These are phyloP conservation scores for Allygus modestus DNA, from an alignment of 2,888 invertebrate genomes.

Conservation along the genomic window DNA sequence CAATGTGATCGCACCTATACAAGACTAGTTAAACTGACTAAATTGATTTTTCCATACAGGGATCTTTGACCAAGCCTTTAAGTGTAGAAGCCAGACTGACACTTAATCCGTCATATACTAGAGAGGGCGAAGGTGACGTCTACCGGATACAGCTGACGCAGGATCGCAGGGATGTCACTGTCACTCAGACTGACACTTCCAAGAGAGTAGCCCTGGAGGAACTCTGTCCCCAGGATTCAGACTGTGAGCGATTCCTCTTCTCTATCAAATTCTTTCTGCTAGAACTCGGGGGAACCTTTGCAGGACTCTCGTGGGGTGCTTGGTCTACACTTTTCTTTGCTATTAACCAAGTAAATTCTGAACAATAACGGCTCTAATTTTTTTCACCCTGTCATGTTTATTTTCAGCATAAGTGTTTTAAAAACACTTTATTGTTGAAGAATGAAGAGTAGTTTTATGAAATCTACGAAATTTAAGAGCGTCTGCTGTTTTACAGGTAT, in stretches of 20 bases:
- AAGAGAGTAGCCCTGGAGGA: slow-evolving; percentile 7
- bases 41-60: no score
- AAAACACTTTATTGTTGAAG: no score
- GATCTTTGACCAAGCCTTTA: neutral
- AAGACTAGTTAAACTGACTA: no score
- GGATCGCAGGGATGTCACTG: neutral
- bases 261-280: slow-evolving; percentile 13
- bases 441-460: no score
- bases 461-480: no score
- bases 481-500: no score
- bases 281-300: slow-evolving; percentile 14
- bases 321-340: slow-evolving; percentile 30
- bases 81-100: neutral
- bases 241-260: slow-evolving; percentile 17
- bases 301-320: slow-evolving; percentile 42
- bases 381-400: no score
- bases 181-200: neutral
- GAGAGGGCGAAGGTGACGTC: neutral
- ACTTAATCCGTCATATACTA: neutral
- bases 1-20: no score
- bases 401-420: no score
- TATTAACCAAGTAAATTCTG: slow-evolving; percentile 18
- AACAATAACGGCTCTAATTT: neutral
- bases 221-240: slow-evolving; percentile 23
- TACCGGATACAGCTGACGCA: neutral